These are phyloP conservation scores for Neogobius melanostomus DNA, from an alignment of 2,113 vertebrate species.

Conservation along the genomic window DNA sequence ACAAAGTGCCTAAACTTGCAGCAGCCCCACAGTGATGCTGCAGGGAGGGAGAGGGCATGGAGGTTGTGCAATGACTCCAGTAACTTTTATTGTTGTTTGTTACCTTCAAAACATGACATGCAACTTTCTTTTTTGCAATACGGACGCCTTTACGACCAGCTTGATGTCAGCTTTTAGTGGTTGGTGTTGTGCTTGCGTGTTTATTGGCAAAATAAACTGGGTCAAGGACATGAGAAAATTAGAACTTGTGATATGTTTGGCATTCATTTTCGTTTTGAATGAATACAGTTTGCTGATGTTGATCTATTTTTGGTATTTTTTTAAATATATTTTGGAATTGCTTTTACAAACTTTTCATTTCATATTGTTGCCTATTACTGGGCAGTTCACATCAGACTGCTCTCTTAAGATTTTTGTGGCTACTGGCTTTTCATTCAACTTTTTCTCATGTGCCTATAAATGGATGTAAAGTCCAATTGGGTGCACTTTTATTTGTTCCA, in stretches of 20 bases:
- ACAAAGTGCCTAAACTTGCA: constrained; percentile 5
- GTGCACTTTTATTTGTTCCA: neutral
- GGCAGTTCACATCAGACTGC: too few relatives aligned
- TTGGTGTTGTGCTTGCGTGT: constrained; percentile 1
- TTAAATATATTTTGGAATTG: too few relatives aligned
- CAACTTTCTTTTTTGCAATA: neutral
- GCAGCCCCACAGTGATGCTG: constrained; percentile 19
- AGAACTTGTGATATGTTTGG: neutral
- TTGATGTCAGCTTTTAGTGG: neutral
- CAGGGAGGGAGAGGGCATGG: constrained; percentile 8
- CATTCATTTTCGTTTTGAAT: neutral
- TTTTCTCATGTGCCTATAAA: neutral
- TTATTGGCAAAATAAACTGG: constrained; percentile 15
- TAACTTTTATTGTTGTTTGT: neutral
- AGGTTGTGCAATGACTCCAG: constrained; percentile 21
- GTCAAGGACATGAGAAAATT: neutral
- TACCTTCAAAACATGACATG: neutral
- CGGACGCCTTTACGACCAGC: neutral
- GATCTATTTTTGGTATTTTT: too few relatives aligned
- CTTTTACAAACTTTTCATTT: too few relatives aligned
- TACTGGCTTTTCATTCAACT: constrained; percentile 22
- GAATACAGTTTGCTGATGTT: too few relatives aligned
- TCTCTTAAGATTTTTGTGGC: neutral
- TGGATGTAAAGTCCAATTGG: neutral
- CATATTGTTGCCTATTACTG: too few relatives aligned